Conservation (phyloP, 2,888 invertebrate genomes). For the Meta bourneti region DNA sequence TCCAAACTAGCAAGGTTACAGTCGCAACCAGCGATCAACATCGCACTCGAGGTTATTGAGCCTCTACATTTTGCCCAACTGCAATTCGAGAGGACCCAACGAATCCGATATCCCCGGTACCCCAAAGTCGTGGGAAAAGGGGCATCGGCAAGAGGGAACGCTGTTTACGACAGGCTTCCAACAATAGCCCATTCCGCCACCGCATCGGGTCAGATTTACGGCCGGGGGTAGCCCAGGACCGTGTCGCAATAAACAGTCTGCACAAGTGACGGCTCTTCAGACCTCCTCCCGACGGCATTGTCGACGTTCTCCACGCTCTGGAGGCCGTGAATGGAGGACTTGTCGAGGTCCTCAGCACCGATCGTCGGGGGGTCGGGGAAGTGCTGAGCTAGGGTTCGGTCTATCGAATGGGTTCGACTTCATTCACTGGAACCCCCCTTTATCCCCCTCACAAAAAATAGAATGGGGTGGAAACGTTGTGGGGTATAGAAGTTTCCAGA, state of each 20-base stretch:
- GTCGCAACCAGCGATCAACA: too few species aligned
- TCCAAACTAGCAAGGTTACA: too few species aligned
- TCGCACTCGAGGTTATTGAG: too few species aligned
- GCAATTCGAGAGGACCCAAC: too few species aligned
- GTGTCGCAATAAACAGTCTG: constrained; percentile 35
- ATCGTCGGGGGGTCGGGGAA: constrained; percentile 21
- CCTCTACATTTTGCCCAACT: too few species aligned
- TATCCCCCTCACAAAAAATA: neutral
- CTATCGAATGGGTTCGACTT: constrained; percentile 31
- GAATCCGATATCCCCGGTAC: too few species aligned
- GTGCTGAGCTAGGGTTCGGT: constrained; percentile 22
- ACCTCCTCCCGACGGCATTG: neutral
- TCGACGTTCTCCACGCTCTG: constrained; percentile 6
- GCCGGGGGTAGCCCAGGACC: constrained; percentile 2
- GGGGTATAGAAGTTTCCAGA: neutral
- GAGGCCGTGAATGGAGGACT: constrained; percentile 17
- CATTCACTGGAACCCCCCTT: constrained; percentile 10
- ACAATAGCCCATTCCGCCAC: constrained; percentile 32
- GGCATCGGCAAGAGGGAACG: constrained; percentile 2
- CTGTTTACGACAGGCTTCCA: constrained; percentile 47
- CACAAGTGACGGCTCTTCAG: constrained; percentile 6
- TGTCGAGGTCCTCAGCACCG: constrained; percentile 43
- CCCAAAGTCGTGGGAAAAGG: constrained; percentile 38
- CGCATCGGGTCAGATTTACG: constrained; percentile 36
- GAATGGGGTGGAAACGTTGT: neutral